phyloP scores from a whole-genome alignment of 2,113 vertebrate genomes.

The Lanius ludovicianus region DNA sequence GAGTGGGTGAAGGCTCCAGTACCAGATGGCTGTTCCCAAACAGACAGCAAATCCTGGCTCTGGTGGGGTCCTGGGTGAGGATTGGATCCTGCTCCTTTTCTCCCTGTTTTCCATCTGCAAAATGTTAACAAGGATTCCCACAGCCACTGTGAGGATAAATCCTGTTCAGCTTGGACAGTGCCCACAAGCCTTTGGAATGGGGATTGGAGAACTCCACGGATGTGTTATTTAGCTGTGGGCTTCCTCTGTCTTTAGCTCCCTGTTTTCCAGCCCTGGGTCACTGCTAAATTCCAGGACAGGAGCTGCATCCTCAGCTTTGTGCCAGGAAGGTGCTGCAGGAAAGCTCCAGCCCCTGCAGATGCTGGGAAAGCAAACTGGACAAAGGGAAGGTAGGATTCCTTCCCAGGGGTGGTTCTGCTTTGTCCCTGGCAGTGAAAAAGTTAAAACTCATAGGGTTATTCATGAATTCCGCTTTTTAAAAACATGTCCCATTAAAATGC shows the following conservation, averaged over 20 bases:
- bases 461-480: conserved; percentile 59
- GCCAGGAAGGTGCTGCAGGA: not conserved
- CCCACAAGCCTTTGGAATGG: fast-evolving
- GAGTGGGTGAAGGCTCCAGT: not conserved
- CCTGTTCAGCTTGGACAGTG: not conserved
- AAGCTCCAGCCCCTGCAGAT: not conserved
- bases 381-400: conserved; percentile 36
- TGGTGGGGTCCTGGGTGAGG: not conserved
- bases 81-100: not conserved
- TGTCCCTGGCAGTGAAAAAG: conserved; percentile 56
- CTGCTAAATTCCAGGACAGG: fast-evolving
- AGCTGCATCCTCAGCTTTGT: not conserved
- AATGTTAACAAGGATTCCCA: not conserved
- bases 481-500: conserved; percentile 75
- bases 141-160: fast-evolving
- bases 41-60: not conserved
- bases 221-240: not conserved
- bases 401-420: not conserved
- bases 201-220: fast-evolving
- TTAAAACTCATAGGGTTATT: conserved; percentile 65
- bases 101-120: not conserved
- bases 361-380: not conserved
- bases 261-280: not conserved
- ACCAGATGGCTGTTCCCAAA: not conserved
- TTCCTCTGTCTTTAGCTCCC: not conserved